Conservation (phyloP, 2,797 vertebrate species). For the Gymnothorax reevesii region DNA sequence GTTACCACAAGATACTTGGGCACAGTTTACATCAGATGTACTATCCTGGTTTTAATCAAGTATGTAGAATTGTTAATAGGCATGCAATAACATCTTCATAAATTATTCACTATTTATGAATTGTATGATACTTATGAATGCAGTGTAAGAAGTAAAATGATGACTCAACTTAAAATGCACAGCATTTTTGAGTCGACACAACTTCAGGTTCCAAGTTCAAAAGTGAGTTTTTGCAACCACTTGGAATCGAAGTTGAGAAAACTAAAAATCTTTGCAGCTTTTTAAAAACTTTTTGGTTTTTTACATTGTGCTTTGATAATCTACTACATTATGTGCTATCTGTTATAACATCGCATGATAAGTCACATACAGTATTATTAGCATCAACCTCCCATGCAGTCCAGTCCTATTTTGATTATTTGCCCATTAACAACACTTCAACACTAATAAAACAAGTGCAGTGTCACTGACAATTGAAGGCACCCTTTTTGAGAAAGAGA, state of each 20-base stretch:
- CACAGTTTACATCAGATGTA: background rate
- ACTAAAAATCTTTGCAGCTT: no score
- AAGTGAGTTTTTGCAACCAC: no score
- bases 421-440: background rate
- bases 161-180: no score
- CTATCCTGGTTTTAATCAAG: background rate
- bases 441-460: background rate
- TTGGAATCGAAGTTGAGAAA: no score
- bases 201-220: no score
- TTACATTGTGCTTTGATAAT: background rate
- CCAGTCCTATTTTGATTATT: background rate
- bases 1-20: background rate
- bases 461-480: no score
- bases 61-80: background rate
- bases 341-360: background rate
- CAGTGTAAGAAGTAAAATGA: no score
- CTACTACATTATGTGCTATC: background rate
- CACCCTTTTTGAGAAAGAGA: no score
- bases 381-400: conserved; percentile 2
- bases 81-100: background rate
- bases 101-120: background rate
- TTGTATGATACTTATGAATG: no score
- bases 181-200: no score
- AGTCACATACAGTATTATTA: background rate
- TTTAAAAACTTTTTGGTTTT: no score